These are phyloP conservation scores for Rhynchonema sp. DNA, from an alignment of 2,888 invertebrate species.

Conservation along the genomic window DNA sequence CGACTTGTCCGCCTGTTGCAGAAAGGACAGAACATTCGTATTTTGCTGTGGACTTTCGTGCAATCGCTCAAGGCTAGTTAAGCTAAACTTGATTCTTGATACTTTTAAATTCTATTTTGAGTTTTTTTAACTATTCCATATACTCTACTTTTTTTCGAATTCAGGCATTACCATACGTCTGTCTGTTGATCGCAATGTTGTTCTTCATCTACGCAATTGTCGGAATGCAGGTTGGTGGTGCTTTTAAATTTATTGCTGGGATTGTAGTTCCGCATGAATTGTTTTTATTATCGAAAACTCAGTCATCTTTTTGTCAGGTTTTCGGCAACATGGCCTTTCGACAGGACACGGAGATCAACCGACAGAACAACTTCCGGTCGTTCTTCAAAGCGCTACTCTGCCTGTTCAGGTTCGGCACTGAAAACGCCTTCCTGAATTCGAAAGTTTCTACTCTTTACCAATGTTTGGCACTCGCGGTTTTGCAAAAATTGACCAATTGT, in stretches of 20 bases:
- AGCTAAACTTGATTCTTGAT: too few relatives aligned
- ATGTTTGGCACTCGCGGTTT: too few relatives aligned
- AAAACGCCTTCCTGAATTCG: too few relatives aligned
- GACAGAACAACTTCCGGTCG: constrained; percentile 92
- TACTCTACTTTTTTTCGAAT: not conserved
- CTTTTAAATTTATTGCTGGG: too few relatives aligned
- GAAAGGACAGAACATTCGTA: constrained; percentile 95
- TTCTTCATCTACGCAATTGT: constrained; percentile 98
- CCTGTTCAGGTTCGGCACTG: constrained; percentile 64
- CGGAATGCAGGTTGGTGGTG: constrained; percentile 37
- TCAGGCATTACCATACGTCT: constrained; percentile 90
- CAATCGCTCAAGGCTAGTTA: constrained; percentile 75
- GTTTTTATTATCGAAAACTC: not conserved
- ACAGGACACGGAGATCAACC: constrained; percentile 50
- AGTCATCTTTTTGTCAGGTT: constrained; percentile 49
- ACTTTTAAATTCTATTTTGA: too few relatives aligned
- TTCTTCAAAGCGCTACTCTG: constrained; percentile 89
- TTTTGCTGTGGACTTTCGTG: constrained; percentile 95
- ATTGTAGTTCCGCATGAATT: too few relatives aligned
- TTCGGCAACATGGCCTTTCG: constrained; percentile 76
- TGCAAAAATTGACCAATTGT: too few relatives aligned
- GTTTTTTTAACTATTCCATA: too few relatives aligned
- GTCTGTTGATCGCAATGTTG: constrained; percentile 79
- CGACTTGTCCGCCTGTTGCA: constrained; percentile 90
- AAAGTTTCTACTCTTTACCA: too few relatives aligned